Percentiles rank a stretch among this genome's conserved stretches.
Conservation (phyloP, 2,113 vertebrate species). For the Cyanocitta stelleri region DNA sequence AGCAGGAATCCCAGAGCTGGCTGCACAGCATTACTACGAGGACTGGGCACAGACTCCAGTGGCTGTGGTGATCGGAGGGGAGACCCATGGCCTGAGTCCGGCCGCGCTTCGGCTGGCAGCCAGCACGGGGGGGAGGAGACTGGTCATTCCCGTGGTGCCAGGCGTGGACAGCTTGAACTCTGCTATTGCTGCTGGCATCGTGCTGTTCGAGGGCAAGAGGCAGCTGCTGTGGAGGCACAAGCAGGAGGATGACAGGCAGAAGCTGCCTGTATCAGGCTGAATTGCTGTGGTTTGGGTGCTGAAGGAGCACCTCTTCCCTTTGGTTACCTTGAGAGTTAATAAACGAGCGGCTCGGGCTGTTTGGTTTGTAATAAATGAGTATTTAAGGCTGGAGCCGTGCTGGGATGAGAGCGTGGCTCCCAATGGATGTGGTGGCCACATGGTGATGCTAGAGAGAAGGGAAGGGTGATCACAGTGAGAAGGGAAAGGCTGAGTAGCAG, state of each 20-base stretch:
- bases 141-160: slow-evolving; percentile 81
- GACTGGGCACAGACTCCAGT: slow-evolving; percentile 75
- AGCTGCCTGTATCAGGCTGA: slow-evolving; percentile 2
- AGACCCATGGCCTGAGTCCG: slow-evolving; percentile 82
- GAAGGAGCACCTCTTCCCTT: neutral
- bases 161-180: slow-evolving; percentile 88
- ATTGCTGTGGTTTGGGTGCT: neutral
- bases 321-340: neutral
- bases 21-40: slow-evolving; percentile 72
- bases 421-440: neutral
- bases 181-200: slow-evolving; percentile 84
- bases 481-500: neutral
- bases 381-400: neutral
- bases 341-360: neutral
- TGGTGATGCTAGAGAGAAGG: slow-evolving; percentile 20
- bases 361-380: neutral
- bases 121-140: slow-evolving; percentile 72
- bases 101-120: slow-evolving; percentile 77
- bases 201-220: slow-evolving; percentile 89
- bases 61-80: slow-evolving; percentile 87
- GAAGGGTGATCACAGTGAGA: neutral
- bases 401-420: neutral
- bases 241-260: neutral
- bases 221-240: slow-evolving; percentile 57
- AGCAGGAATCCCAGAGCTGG: slow-evolving; percentile 51